Evolutionary conservation across 64 coral and sea anemone species (phyloP).

Genomic region (Porites lutea): DNA sequence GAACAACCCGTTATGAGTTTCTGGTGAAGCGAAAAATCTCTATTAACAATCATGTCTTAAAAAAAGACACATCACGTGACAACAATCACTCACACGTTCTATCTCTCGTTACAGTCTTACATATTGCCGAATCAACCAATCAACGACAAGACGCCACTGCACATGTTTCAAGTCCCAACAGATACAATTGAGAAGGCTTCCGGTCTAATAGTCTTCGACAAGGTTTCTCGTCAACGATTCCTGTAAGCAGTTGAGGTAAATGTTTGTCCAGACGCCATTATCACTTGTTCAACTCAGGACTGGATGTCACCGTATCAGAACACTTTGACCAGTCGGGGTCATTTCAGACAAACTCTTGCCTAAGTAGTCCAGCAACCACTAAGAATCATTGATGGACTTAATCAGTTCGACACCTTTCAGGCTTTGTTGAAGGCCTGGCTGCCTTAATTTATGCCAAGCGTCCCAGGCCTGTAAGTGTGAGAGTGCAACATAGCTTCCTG

Average conservation of each 20-base stretch:
- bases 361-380: too few relatives aligned
- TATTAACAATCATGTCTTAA: too few relatives aligned
- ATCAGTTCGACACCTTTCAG: background rate
- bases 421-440: constrained; percentile 12
- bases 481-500: background rate
- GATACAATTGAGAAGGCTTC: constrained; percentile 86
- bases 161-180: constrained; percentile 76
- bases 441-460: background rate
- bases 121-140: constrained; percentile 91
- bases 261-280: too few relatives aligned
- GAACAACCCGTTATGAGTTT: too few relatives aligned
- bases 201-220: constrained; percentile 83
- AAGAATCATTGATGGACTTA: too few relatives aligned
- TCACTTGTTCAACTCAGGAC: too few relatives aligned
- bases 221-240: constrained; percentile 48
- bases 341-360: too few relatives aligned
- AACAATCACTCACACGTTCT: background rate
- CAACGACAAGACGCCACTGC: constrained; percentile 67
- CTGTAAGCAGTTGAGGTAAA: background rate
- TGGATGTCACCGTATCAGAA: too few relatives aligned
- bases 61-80: background rate
- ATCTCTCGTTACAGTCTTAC: constrained; percentile 48
- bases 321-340: too few relatives aligned
- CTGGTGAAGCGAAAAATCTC: too few relatives aligned
- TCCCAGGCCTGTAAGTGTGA: background rate